phyloP scores from a whole-genome alignment of 2,888 invertebrate genomes.

The Antitype chi region DNA sequence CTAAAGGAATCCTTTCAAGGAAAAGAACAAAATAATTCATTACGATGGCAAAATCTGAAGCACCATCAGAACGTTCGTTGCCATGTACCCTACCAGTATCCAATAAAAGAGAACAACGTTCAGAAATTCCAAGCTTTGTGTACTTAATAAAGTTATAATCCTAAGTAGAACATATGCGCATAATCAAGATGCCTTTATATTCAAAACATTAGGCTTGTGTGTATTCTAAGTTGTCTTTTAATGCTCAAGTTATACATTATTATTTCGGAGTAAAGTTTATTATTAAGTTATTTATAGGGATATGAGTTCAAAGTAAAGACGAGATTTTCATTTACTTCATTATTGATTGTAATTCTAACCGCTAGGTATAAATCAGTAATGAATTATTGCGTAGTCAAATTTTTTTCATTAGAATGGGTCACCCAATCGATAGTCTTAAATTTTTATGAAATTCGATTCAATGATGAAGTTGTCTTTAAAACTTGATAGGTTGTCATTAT shows the following conservation, averaged over 20 bases:
- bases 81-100: background rate
- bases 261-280: background rate
- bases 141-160: constrained; percentile 26
- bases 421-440: background rate
- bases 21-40: background rate
- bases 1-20: background rate
- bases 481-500: background rate
- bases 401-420: background rate
- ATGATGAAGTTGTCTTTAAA: background rate
- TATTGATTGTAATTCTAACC: background rate
- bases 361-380: background rate
- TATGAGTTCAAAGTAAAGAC: background rate
- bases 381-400: background rate
- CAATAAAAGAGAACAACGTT: constrained; percentile 29
- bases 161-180: constrained; percentile 46
- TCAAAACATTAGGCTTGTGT: constrained; percentile 5
- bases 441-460: background rate
- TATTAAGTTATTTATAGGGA: background rate
- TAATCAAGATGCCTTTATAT: constrained; percentile 24
- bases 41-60: background rate
- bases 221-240: constrained; percentile 29
- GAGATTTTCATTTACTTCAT: background rate
- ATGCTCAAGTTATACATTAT: background rate
- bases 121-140: background rate
- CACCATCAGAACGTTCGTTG: background rate